Evolutionary conservation across 1,140 invertebrate genomes (phyloP), one percentile per base, ranked within the genome.

Genomic region (Hyposmocoma kahamanoa): DNA sequence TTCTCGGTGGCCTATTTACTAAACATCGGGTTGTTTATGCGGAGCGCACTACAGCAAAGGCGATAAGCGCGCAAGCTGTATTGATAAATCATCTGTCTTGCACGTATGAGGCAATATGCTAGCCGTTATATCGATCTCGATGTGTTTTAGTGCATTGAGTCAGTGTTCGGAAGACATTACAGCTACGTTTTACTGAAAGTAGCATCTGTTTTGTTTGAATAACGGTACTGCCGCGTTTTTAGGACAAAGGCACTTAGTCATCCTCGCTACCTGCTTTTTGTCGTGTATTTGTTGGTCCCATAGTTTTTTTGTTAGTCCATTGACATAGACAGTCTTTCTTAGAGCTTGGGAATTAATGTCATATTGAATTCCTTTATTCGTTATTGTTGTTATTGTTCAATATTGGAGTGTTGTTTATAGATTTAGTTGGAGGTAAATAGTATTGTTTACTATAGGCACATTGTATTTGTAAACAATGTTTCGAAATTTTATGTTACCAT

Each of bases 191-290:
- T 63, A 69, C 62, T 61, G 61, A 67, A 59, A 55, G 61, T 67
- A 69, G 72, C 56, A 61, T 62, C 60, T 72, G 67, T 75, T 74
- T 75, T 78, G 76, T 78, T 74, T 67, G 60, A 56, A 54, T 84
- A 84, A 84, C 81, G 79, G 81, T 84, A 81, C 43, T 58, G 57
- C 59, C 71, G 48, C 67, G 70, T 68, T 82, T 81, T 84, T 75
- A 66, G 79, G 68, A 76, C 81, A 84, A 78, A 74, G 72, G 50
- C 67, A 59, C 55, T 84, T 80, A 79, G 71, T 82, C 74, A 84
- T 72, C 63, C 61, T 66, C 42, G 63, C 56, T 68, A 72, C 68
- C 67, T 73, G 71, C 55, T 80, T 82, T 76, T 78, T 79, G 64
- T 77, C 47, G 62, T 50, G 52, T 56, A 58, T 59, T 61, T 55